phyloP scores from a whole-genome alignment of 2,888 invertebrate genomes.

The Leptopilina myrica region DNA sequence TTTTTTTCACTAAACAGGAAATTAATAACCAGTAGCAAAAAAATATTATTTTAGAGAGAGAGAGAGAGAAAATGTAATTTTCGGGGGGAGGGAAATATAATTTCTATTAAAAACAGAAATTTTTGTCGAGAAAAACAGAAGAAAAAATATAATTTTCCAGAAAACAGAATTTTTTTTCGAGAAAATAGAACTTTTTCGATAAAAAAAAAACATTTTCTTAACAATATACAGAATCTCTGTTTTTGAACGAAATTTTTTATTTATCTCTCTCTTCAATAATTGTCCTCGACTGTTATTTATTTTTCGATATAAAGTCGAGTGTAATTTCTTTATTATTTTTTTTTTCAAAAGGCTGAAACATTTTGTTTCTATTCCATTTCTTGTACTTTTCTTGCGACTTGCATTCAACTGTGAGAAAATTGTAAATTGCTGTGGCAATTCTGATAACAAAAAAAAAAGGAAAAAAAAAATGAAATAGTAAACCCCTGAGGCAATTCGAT shows the following conservation, averaged over 20 bases:
- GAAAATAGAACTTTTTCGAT: no score
- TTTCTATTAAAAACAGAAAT: background rate
- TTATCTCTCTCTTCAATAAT: background rate
- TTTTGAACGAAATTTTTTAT: background rate
- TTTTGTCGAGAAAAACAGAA: no score
- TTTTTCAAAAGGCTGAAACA: background rate
- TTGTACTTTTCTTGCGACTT: background rate
- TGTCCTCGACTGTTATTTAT: background rate
- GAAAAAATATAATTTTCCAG: no score
- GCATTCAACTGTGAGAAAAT: background rate
- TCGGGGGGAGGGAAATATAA: no score
- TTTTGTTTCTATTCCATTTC: conserved; percentile 7
- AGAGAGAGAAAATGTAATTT: no score
- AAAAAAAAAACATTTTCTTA: no score
- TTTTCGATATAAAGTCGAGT: background rate
- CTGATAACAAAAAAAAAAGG: background rate
- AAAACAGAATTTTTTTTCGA: no score
- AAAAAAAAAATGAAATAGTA: no score
- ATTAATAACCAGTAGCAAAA: background rate
- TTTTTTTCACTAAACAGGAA: conserved; percentile 5
- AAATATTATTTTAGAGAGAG: no score
- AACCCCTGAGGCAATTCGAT: no score
- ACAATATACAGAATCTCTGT: no score
- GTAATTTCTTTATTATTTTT: background rate
- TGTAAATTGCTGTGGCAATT: background rate